Conservation (phyloP, 2,797 vertebrate genomes). For the Oceanodroma leucorhoa region DNA sequence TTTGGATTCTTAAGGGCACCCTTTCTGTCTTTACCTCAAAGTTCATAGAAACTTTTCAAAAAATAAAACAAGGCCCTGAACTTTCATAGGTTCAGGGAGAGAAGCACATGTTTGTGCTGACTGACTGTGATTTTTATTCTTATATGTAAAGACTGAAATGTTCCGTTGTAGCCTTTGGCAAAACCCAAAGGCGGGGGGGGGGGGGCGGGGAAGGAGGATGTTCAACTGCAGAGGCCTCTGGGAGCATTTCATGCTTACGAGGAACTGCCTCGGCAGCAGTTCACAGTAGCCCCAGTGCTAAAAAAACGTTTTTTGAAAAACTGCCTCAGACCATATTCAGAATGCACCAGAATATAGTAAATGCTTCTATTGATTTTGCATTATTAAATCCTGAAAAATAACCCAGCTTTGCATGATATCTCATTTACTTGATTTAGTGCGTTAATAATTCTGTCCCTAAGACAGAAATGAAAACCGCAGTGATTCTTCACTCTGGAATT, state of each 20-base stretch:
- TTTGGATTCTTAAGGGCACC: neutral
- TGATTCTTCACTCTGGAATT: neutral
- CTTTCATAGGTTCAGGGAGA: neutral
- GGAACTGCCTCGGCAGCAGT: neutral
- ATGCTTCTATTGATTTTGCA: conserved; percentile 46
- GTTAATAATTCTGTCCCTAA: neutral
- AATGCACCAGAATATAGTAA: neutral
- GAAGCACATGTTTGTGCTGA: neutral
- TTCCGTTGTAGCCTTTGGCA: neutral
- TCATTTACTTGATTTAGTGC: conserved; percentile 15
- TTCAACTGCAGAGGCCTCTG: neutral
- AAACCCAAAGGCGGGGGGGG: neutral
- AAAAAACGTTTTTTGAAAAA: neutral
- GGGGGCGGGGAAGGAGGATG: neutral
- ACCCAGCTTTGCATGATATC: neutral
- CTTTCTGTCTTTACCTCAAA: neutral
- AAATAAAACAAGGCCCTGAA: neutral
- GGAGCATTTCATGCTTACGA: neutral
- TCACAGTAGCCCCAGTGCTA: neutral
- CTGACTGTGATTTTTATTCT: neutral
- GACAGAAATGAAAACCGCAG: neutral
- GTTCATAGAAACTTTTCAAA: neutral
- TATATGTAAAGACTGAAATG: neutral
- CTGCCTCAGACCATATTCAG: neutral
- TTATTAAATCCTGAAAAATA: conserved; percentile 41